phyloP scores from a whole-genome alignment of 2,888 invertebrate species.

The Cephus pulcher region DNA sequence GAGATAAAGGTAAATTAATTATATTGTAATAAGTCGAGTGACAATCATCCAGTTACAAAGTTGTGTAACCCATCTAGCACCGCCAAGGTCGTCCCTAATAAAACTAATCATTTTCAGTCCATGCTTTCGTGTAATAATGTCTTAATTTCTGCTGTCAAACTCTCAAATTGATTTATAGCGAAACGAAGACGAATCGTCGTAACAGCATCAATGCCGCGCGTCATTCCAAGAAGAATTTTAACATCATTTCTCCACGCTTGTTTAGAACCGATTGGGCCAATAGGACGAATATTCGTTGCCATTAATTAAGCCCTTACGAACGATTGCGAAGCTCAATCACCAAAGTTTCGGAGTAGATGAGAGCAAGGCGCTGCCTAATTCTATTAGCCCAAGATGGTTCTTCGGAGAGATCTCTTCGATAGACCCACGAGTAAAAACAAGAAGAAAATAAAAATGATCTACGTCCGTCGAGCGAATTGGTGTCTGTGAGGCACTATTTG shows the following conservation, averaged over 20 bases:
- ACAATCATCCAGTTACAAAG: neutral
- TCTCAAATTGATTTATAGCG: neutral
- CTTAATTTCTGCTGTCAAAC: neutral
- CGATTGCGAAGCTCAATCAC: neutral
- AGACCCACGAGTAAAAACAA: neutral
- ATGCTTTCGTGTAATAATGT: neutral
- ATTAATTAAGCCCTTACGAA: neutral
- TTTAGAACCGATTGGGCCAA: neutral
- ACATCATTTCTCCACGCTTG: neutral
- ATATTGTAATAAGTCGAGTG: neutral
- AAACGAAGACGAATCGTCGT: neutral
- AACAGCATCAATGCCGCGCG: neutral
- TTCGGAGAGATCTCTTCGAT: neutral
- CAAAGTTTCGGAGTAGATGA: neutral
- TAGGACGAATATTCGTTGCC: neutral
- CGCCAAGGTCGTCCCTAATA: neutral
- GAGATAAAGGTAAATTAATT: conserved; percentile 20
- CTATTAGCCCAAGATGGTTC: neutral
- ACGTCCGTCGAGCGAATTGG: neutral
- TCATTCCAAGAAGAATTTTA: neutral
- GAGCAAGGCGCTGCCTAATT: neutral
- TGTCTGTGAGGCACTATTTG: neutral
- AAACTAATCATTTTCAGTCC: neutral
- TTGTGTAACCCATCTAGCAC: neutral
- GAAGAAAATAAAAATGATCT: neutral